Evolutionary conservation across 2,113 vertebrate species (phyloP), one percentile per base, ranked within the genome.

Genomic region (Dromaius novaehollandiae): DNA sequence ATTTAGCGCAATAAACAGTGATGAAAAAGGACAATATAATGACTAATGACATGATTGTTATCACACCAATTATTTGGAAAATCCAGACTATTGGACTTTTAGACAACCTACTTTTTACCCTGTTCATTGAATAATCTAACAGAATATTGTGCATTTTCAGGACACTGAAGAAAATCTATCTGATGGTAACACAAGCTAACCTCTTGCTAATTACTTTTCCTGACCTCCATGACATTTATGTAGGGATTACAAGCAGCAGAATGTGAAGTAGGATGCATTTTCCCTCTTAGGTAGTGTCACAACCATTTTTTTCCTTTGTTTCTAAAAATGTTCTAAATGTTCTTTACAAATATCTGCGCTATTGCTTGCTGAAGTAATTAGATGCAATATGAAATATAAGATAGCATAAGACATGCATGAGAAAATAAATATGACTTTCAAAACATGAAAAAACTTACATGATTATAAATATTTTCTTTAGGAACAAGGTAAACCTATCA

Each of bases 181-280:
- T 95, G 17, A 21, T 83, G 65, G 71, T 42, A 96, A n/a, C 36
- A 36, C 60, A 79, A 13, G 4, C 44, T 86, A 95, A 86, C 48
- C 81, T 94, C 85, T 93, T 70, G 66, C 30, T 97, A 90, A 93
- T 96, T 96, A 78, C 42, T 90, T 97, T 97, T 89, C 11, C 22
- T 96, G 38, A 95, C 81, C 50, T 96, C 56, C 36, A 36, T 77
- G 53, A 69, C 25, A 65, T 90, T 55, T 46, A 44, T 61, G 55
- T 5, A n/a, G 65, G 65, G 50, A 93, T 77, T 73, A 81, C 95
- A 96, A 95, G 25, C 25, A 95, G 73, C 25, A 51, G 9, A 11
- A 78, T 40, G 24, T 58, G 70, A 92, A 86, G 38, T 8, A 7
- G 74, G 89, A 82, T 5, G 24, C 11, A 34, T 50, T 74, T 94